Base-by-base conservation (phyloP, 2,113 vertebrate species). In the Salvelinus namaycush region DNA sequence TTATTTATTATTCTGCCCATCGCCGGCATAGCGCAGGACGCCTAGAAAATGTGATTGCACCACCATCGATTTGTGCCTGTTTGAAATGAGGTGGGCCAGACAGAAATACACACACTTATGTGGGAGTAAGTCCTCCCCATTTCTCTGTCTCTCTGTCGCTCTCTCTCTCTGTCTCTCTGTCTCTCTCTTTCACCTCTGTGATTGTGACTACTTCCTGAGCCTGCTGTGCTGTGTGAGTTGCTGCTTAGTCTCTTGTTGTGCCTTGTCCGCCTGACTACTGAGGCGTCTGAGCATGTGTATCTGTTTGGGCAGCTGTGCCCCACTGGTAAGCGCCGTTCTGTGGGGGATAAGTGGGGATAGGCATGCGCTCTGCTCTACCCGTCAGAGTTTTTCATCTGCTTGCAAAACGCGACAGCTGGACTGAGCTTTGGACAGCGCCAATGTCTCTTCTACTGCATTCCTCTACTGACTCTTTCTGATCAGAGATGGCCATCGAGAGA, bases 351-450 rank as follows among this genome's bases (percentile, higher is more conserved):
- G 73, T 82, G 73, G 82, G 72, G 87, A 77, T 87, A 92, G 91
- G 89, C 89, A 78, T 75, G 82, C 86, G 80, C 89, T 89, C 79
- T 78, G 83, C 90, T 89, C 79, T 78, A 82, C 49, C 34, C 1
- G 3, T 80, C 73, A 80, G 83, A 70, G n/a, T 44, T n/a, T 90
- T 92, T 94, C 5, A 31, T 91, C 88, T 90, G 70, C 87, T 93
- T 68, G 69, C 82, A 79, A 88, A 88, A 3, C 64, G 74, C 72
- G 89, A 92, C 90, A 91, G 91, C 90, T 93, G 90, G 90, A 86
- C 81, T 76, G 81, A 80, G 12, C 88, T 90, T 85, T 86, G 79
- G 70, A 18, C 84, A 48, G 44, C 76, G 87, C 72, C 72, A 83
- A 69, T 12, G 5, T 82, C 78, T 39, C 44, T 60, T 81, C 20